Percentiles rank a stretch among this genome's conserved stretches.
These are phyloP conservation scores for Apomyelois bistriatella DNA, from an alignment of 2,888 invertebrate species.

Conservation along the genomic window DNA sequence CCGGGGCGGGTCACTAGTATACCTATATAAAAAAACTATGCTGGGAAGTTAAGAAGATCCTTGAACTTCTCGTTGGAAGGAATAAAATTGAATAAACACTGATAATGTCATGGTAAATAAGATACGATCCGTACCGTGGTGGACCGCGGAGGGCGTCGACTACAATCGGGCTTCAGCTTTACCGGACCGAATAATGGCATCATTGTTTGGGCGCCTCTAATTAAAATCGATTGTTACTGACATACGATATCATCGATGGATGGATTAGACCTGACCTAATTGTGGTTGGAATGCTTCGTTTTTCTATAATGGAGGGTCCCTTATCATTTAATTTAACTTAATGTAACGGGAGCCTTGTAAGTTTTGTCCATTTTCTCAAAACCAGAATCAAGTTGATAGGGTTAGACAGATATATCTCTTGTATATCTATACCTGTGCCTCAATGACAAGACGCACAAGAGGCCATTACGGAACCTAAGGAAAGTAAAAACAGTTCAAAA, in stretches of 20 bases:
- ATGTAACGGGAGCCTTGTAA: no score
- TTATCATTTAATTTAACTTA: no score
- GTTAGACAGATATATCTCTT: no score
- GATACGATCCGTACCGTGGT: slow-evolving; percentile 17
- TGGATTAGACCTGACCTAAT: slow-evolving; percentile 36
- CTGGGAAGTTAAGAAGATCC: slow-evolving; percentile 14
- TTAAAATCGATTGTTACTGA: slow-evolving; percentile 57
- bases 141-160: slow-evolving; percentile 27
- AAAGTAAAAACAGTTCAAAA: no score
- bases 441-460: no score
- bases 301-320: no score
- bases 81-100: slow-evolving; percentile 28
- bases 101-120: slow-evolving; percentile 30
- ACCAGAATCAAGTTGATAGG: no score
- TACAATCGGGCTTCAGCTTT: slow-evolving; percentile 41
- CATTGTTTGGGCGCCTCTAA: slow-evolving; percentile 63
- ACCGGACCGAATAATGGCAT: slow-evolving; percentile 45
- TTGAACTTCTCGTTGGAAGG: slow-evolving; percentile 23
- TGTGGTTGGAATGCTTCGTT: slow-evolving; percentile 11
- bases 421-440: no score
- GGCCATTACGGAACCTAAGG: no score
- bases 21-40: slow-evolving; percentile 6
- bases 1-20: no score
- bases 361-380: no score
- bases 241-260: slow-evolving; percentile 44